A percentile compares a stretch with the other conserved stretches of the same genome.
These are phyloP conservation scores for Hypomesus transpacificus DNA, from an alignment of 2,113 vertebrate genomes.

Conservation along the genomic window DNA sequence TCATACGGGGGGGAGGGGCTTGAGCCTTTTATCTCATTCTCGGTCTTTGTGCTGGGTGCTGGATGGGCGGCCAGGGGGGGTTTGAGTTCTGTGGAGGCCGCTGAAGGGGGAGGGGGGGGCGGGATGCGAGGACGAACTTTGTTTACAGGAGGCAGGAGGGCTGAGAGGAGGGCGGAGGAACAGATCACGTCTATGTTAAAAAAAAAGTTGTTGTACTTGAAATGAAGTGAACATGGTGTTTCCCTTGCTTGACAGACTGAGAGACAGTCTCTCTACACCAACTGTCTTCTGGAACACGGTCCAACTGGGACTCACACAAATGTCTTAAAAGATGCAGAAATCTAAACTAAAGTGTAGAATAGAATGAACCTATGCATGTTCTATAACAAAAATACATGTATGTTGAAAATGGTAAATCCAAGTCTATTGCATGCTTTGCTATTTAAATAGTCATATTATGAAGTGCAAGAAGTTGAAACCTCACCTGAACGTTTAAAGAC, in stretches of 20 bases:
- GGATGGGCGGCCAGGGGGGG: neutral
- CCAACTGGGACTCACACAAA: too few relatives aligned
- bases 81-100: slow-evolving; percentile 21
- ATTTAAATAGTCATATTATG: neutral
- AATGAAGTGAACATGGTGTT: too few relatives aligned
- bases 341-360: too few relatives aligned
- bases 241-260: too few relatives aligned
- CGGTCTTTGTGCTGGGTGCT: slow-evolving; percentile 9
- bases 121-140: slow-evolving; percentile 38
- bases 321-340: too few relatives aligned
- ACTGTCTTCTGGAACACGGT: too few relatives aligned
- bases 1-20: slow-evolving; percentile 20
- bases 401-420: too few relatives aligned
- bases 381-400: too few relatives aligned
- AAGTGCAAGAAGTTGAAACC: neutral
- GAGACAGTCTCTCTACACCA: too few relatives aligned
- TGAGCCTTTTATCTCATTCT: slow-evolving; percentile 10
- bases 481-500: slow-evolving; percentile 64
- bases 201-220: too few relatives aligned
- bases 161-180: slow-evolving; percentile 37
- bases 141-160: slow-evolving; percentile 62
- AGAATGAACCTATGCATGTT: too few relatives aligned
- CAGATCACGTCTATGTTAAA: neutral
- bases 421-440: too few relatives aligned
- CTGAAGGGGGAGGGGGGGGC: slow-evolving; percentile 53